Conservation (phyloP, 37 sponge, comb jelly and placozoan genomes). For the Beroe ovata region DNA sequence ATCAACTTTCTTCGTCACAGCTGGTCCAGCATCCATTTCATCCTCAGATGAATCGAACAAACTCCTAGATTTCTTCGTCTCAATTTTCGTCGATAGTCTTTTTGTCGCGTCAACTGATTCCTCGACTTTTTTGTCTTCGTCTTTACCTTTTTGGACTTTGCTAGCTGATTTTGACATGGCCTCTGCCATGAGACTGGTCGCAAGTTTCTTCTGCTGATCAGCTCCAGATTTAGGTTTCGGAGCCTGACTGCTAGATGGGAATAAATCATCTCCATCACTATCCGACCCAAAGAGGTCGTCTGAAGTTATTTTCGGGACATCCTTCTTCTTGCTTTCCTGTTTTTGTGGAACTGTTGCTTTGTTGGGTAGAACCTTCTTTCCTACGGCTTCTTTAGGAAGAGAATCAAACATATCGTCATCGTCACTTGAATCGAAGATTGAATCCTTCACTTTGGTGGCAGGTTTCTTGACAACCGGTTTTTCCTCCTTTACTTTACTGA, state of each 20-base stretch:
- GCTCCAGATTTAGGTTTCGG: not conserved
- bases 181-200: not conserved
- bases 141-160: not conserved
- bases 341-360: not conserved
- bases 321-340: not conserved
- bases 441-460: not conserved
- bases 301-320: not conserved
- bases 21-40: not conserved
- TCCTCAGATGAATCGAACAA: not conserved
- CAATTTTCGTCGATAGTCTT: not conserved
- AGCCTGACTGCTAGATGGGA: not conserved
- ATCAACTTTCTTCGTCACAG: not conserved
- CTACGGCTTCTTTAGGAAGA: not conserved
- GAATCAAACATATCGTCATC: not conserved
- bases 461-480: not conserved
- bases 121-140: not conserved
- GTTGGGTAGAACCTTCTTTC: not conserved
- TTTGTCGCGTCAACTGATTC: not conserved
- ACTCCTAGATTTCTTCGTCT: no score
- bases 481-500: no score
- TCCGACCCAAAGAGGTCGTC: not conserved
- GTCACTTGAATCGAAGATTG: conserved; percentile 2
- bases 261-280: not conserved
- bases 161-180: not conserved
- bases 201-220: not conserved